Evolutionary conservation across 2,888 invertebrate genomes (phyloP).

Genomic region (Temnothorax ravouxi): DNA sequence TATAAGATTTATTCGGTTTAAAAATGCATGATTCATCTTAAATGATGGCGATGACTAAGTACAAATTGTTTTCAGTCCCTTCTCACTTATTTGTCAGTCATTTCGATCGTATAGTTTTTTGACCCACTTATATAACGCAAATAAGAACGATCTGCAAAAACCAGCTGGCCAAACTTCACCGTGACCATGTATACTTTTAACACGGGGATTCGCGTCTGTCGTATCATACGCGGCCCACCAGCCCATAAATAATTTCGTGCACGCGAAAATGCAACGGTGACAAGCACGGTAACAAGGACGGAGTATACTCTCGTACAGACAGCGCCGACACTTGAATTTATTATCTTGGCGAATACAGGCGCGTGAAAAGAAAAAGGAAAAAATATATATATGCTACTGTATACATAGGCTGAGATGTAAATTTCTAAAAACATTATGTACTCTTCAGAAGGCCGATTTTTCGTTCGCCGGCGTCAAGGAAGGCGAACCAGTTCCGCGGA

Average conservation of each 20-base stretch:
- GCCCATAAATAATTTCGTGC: slow-evolving; percentile 38
- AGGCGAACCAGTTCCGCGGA: slow-evolving; percentile 39
- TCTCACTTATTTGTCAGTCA: neutral
- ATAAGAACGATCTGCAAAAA: slow-evolving; percentile 5
- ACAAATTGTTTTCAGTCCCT: neutral
- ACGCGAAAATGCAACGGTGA: slow-evolving; percentile 18
- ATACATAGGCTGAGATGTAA: neutral
- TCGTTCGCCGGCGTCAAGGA: slow-evolving; percentile 26
- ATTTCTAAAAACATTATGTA: neutral
- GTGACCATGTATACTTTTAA: slow-evolving; percentile 4
- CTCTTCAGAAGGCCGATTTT: slow-evolving; percentile 39
- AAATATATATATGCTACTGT: neutral
- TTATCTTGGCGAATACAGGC: slow-evolving; percentile 1
- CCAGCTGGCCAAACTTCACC: slow-evolving; percentile 23
- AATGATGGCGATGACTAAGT: neutral
- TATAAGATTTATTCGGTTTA: neutral
- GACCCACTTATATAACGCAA: neutral
- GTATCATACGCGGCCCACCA: neutral
- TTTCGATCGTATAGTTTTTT: neutral
- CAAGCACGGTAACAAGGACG: slow-evolving; percentile 36
- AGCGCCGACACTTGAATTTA: slow-evolving; percentile 37
- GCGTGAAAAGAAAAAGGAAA: neutral
- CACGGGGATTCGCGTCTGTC: slow-evolving; percentile 3
- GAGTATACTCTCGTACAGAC: slow-evolving; percentile 27
- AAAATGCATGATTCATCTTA: neutral